Base-by-base conservation (phyloP, 2,797 vertebrate species). In the Aythya fuligula region DNA sequence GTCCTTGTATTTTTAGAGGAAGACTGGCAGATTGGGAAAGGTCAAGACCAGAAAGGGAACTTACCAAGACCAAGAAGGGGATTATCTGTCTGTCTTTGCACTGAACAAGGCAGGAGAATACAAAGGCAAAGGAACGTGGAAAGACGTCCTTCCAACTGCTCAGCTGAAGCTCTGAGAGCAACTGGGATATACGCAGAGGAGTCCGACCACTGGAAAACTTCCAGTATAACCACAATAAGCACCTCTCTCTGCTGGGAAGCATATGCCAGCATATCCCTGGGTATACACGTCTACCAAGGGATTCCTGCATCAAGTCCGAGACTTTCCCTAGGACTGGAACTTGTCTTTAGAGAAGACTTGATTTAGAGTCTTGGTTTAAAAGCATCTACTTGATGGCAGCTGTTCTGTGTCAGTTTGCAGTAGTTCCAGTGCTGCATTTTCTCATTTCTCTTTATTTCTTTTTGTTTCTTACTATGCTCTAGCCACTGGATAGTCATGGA, bases 141-240 rank as follows among this genome's bases (percentile, higher is more conserved):
- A 61, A 64, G 36, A n/a, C 61, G 43, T 77, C 43, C 71, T 91
- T 74, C 57, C 1, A 2, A 5, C 13, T 85, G 9, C 62, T 62
- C 78, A 76, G 56, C 21, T n/a, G 69, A 34, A 82, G 62, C 47
- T 76, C 67, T 87, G 74, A 65, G 82, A 85, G 66, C 13, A 30
- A 1, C 38, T 7, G 36, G 22, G 43, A 8, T 28, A 17, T 13
- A 7, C 32, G 28, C 53, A 17, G 22, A 76, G 71, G 41, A 71
- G n/a, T 25, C 51, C 57, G 47, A 2, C 5, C 28, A 13, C 6
- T 25, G 60, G 60, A 56, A 39, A 58, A 58, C 57, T 54, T 22
- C 65, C 53, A 18, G n/a, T 66, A 11, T 9, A 53, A 18, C 24
- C 24, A 20, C 6, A n/a, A 28, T 34, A n/a, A n/a, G 20, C 27